Conservation (phyloP, 2,113 vertebrate species). For the Eublepharis macularius region DNA sequence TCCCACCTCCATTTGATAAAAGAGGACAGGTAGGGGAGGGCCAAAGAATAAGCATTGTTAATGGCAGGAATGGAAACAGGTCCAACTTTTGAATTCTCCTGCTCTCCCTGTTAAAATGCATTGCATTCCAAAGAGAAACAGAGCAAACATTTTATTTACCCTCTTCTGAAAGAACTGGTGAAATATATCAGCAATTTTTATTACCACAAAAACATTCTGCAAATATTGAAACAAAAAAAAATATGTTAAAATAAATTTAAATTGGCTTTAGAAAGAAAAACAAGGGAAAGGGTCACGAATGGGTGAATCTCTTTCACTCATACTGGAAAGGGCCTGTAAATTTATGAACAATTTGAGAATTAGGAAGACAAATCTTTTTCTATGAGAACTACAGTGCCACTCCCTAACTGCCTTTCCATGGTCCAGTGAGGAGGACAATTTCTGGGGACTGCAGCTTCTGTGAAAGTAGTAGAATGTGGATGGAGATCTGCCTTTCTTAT, state of each 20-base stretch:
- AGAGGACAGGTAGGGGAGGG: neutral
- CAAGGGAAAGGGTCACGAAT: too few species aligned
- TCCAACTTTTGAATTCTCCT: neutral
- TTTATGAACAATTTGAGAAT: too few species aligned
- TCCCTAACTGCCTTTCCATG: too few species aligned
- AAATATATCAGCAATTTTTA: constrained; percentile 45
- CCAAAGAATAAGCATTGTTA: rapidly evolving
- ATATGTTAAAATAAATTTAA: constrained; percentile 49
- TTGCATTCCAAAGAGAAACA: neutral
- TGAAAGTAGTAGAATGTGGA: too few species aligned
- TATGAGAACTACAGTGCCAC: too few species aligned
- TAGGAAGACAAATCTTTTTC: too few species aligned
- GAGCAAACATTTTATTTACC: neutral
- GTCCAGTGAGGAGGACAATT: too few species aligned
- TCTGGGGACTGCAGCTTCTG: too few species aligned
- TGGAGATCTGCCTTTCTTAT: too few species aligned
- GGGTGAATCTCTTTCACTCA: too few species aligned
- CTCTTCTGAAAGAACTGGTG: constrained; percentile 38
- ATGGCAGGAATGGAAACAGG: constrained; percentile 8
- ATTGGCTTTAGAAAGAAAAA: constrained; percentile 49
- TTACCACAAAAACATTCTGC: constrained; percentile 28
- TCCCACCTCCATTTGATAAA: constrained; percentile 20
- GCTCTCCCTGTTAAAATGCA: neutral
- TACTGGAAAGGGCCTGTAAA: too few species aligned
- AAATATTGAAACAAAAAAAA: constrained; percentile 41